Percentiles rank a stretch among this genome's conserved stretches.
Conservation (phyloP, 2,888 invertebrate species). For the Eristalis intricaria region DNA sequence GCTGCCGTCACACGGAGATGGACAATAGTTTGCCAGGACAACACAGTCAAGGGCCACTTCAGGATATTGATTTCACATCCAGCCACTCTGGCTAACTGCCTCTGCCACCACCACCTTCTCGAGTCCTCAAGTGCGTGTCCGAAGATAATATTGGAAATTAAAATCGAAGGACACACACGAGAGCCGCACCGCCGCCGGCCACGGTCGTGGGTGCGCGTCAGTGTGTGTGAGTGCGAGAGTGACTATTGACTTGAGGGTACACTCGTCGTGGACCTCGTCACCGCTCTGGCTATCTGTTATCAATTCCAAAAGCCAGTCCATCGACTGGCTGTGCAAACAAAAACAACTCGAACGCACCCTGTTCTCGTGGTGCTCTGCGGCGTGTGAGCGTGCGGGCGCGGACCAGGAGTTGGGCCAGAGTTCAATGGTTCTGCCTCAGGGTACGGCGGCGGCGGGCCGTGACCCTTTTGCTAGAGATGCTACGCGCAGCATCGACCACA, state of each 20-base stretch:
- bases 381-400: slow-evolving; percentile 16
- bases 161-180: slow-evolving; percentile 52
- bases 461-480: slow-evolving; percentile 23
- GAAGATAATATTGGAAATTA: slow-evolving; percentile 68
- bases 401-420: background rate
- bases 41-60: slow-evolving; percentile 60
- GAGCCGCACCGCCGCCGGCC: slow-evolving; percentile 27
- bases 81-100: background rate
- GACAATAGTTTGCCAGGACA: slow-evolving; percentile 20
- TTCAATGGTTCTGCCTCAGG: slow-evolving; percentile 58
- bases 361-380: background rate
- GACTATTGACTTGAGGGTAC: slow-evolving; percentile 58
- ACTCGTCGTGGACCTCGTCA: background rate
- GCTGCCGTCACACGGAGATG: background rate
- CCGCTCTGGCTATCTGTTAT: slow-evolving; percentile 45
- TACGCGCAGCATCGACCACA: slow-evolving; percentile 4
- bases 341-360: slow-evolving; percentile 48
- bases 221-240: slow-evolving; percentile 26
- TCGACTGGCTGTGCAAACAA: slow-evolving; percentile 58
- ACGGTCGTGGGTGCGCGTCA: slow-evolving; percentile 1
- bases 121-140: slow-evolving; percentile 60
- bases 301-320: slow-evolving; percentile 57
- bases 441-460: slow-evolving; percentile 19
- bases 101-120: background rate
- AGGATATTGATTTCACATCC: slow-evolving; percentile 55